These are phyloP conservation scores for Caenorhabditis panamensis DNA, from an alignment of 2,888 invertebrate species.

Conservation along the genomic window DNA sequence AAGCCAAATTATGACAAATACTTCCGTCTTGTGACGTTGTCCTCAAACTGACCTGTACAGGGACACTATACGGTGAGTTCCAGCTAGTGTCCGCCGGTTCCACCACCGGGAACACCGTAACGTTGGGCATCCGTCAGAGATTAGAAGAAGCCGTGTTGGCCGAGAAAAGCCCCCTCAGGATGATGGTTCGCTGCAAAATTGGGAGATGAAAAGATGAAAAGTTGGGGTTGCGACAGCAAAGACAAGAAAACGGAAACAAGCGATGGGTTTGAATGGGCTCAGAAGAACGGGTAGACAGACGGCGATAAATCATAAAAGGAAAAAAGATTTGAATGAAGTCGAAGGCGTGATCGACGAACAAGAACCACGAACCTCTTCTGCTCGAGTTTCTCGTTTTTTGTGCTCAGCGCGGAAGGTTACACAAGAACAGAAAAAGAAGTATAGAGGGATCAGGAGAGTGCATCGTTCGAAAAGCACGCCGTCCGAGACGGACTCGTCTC, in stretches of 20 bases:
- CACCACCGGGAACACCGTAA: constrained; percentile 33
- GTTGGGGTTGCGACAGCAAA: constrained; percentile 1
- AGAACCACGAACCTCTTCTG: constrained; percentile 5
- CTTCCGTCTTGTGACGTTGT: constrained; percentile 9
- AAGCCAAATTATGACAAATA: neutral
- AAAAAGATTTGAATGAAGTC: neutral
- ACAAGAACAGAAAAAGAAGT: constrained; percentile 17
- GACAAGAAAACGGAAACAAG: constrained; percentile 10
- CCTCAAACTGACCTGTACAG: constrained; percentile 63
- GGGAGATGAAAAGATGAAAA: neutral
- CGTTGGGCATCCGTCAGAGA: constrained; percentile 48
- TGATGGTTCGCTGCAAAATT: constrained; percentile 18
- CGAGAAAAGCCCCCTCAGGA: constrained; percentile 12
- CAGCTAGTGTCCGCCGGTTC: constrained; percentile 62
- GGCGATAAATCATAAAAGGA: constrained; percentile 42
- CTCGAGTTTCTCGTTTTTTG: constrained; percentile 14
- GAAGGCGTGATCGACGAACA: constrained; percentile 5
- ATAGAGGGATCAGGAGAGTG: constrained; percentile 25
- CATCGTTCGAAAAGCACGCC: constrained; percentile 36
- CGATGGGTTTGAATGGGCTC: neutral
- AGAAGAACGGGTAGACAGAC: constrained; percentile 36
- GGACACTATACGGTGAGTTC: constrained; percentile 71
- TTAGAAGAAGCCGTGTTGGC: neutral
- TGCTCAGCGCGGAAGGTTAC: constrained; percentile 12
- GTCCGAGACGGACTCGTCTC: neutral